Base-by-base conservation (phyloP, 2,113 vertebrate species). In the Alouatta palliata region DNA sequence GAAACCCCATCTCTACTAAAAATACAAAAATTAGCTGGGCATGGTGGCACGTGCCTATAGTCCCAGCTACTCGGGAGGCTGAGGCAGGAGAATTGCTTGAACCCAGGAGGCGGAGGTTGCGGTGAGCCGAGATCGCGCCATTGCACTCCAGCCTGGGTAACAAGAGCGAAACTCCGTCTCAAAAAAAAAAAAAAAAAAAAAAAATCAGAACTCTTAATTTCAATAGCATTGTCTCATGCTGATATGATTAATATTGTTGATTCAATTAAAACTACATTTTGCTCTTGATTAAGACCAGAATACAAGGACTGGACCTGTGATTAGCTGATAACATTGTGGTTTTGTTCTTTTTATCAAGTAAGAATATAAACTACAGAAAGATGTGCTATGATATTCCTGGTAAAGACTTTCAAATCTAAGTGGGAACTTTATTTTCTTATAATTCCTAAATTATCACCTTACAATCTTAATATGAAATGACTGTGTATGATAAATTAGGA, bases 391-490 rank as follows among this genome's bases (percentile, higher is more conserved):
- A 49, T 87, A 75, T 45, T 96, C 4, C 64, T 97, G 30, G 80
- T 96, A 96, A 49, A 97, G 86, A 96, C 68, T 96, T 98, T 89
- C 52, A 97, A 87, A 96, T 71, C 7, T 87, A 92, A 97, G 71
- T 64, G 17, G 27, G 83, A 90, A 90, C 20, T 87, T 73, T 76
- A 90, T 94, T 95, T 64, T 94, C 47, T 47, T 93, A 40, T 91
- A 90, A 94, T 97, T 70, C 97, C 80, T 96, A 68, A 97, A 85
- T 80, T 87, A 94, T 43, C 25, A 66, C 85, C 76, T 96, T 89
- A 89, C 76, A 40, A 47, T 98, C 30, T 97, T 97, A 94, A 96
- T 98, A 95, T 96, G 52, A 96, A 97, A 96, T 90, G 21, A 6
- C 47, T 95, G 1, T 89, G 32, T 71, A 27, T 82, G 64, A 94